phyloP scores from a whole-genome alignment of 1,140 invertebrate species.

The Drosophila triauraria region DNA sequence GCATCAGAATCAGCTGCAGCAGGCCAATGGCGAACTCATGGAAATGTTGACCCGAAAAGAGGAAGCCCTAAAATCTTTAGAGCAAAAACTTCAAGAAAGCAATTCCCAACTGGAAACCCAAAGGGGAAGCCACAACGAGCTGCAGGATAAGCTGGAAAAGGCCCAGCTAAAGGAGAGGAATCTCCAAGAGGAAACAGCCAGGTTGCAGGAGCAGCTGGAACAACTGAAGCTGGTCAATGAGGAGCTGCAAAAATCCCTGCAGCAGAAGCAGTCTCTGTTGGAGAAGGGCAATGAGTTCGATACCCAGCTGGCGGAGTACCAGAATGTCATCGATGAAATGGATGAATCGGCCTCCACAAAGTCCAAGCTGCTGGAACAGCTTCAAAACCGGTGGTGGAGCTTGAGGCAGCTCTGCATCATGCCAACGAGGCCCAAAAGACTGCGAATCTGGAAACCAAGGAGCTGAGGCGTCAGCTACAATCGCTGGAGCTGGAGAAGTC shows the following conservation, averaged over 20 bases:
- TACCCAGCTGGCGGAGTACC: conserved; percentile 60
- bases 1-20: conserved; percentile 28
- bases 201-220: conserved; percentile 21
- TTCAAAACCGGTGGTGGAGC: conserved; percentile 50
- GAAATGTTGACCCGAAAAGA: conserved; percentile 5
- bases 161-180: conserved; percentile 34
- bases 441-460: conserved; percentile 45
- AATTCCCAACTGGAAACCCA: conserved; percentile 7
- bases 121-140: conserved; percentile 7
- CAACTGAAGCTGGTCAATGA: conserved; percentile 23
- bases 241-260: conserved; percentile 18
- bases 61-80: background rate
- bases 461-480: conserved; percentile 57
- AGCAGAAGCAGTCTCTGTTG: conserved; percentile 36
- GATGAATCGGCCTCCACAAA: conserved; percentile 58
- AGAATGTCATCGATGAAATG: conserved; percentile 80
- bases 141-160: conserved; percentile 53
- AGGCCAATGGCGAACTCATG: conserved; percentile 30
- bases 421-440: conserved; percentile 49
- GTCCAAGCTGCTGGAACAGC: conserved; percentile 37
- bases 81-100: conserved; percentile 12
- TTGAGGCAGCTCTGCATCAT: conserved; percentile 48
- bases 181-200: conserved; percentile 8
- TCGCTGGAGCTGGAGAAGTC: conserved; percentile 59
- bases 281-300: conserved; percentile 65